Conservation (phyloP, 2,888 invertebrate species). For the Oscheius sp. region DNA sequence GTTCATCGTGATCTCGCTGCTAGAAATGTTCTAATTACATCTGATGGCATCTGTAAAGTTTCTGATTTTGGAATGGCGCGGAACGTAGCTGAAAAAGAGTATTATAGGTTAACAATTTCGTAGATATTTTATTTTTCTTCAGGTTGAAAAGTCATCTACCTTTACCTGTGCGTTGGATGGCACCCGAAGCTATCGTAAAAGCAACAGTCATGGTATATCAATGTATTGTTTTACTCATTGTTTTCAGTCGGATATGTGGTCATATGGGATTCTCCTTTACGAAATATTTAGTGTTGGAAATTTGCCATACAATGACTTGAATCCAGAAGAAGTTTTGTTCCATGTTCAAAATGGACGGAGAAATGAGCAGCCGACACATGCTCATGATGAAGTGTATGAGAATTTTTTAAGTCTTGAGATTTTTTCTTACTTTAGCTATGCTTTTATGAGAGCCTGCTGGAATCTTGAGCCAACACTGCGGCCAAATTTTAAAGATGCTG, state of each 20-base stretch:
- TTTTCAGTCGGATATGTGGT: conserved; percentile 71
- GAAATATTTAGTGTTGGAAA: conserved; percentile 77
- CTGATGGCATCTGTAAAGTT: too few species aligned
- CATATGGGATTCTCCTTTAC: conserved; percentile 75
- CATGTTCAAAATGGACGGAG: conserved; percentile 78
- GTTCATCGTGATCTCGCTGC: too few species aligned
- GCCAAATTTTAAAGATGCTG: conserved; percentile 83
- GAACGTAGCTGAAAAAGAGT: too few species aligned
- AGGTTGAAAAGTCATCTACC: too few species aligned
- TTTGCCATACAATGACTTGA: conserved; percentile 77
- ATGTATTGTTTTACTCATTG: too few species aligned
- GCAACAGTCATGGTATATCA: too few species aligned
- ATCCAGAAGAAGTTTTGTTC: too few species aligned
- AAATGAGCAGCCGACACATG: conserved; percentile 85
- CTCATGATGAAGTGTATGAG: conserved; percentile 83
- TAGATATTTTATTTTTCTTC: too few species aligned
- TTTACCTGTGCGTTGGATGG: conserved; percentile 30
- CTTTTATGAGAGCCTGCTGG: conserved; percentile 89
- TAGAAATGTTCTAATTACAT: too few species aligned
- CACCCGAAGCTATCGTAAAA: conserved; percentile 36
- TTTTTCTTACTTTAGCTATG: conserved; percentile 76
- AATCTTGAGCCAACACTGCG: conserved; percentile 80
- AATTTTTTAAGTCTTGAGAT: too few species aligned
- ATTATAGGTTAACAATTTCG: too few species aligned
- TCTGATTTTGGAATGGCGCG: too few species aligned